Evolutionary conservation across 2,113 vertebrate genomes (phyloP).

Genomic region (Genyomyrus donnyi): DNA sequence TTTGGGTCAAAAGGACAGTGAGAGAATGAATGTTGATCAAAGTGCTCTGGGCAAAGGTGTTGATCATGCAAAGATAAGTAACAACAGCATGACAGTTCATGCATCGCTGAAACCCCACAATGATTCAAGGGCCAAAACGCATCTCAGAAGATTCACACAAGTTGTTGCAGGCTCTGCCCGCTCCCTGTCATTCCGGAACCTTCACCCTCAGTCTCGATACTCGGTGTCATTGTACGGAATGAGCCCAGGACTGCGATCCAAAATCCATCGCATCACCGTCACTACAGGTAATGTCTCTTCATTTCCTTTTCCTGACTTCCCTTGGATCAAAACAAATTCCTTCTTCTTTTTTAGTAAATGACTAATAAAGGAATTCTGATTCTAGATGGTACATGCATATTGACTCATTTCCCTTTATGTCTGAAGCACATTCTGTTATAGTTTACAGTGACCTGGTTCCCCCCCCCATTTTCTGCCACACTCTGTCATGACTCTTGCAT

Average conservation of each 20-base stretch:
- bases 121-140: slow-evolving; percentile 36
- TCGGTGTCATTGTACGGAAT: slow-evolving; percentile 46
- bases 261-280: slow-evolving; percentile 46
- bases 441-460: background rate
- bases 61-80: slow-evolving; percentile 26
- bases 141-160: slow-evolving; percentile 47
- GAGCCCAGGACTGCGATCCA: slow-evolving; percentile 37
- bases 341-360: background rate
- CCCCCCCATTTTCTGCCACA: background rate
- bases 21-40: background rate
- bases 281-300: slow-evolving; percentile 47
- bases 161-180: slow-evolving; percentile 47
- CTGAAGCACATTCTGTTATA: background rate
- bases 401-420: background rate
- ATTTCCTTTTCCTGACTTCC: background rate
- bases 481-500: background rate
- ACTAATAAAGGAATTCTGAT: background rate
- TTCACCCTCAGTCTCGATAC: slow-evolving; percentile 43
- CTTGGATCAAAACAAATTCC: background rate
- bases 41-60: slow-evolving; percentile 30
- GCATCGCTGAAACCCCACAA: slow-evolving; percentile 32
- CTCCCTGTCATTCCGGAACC: slow-evolving; percentile 48
- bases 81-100: slow-evolving; percentile 34
- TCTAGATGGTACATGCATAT: background rate
- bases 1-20: background rate